Evolutionary conservation across 2,113 vertebrate genomes (phyloP).

Genomic region (Urocitellus parryii): DNA sequence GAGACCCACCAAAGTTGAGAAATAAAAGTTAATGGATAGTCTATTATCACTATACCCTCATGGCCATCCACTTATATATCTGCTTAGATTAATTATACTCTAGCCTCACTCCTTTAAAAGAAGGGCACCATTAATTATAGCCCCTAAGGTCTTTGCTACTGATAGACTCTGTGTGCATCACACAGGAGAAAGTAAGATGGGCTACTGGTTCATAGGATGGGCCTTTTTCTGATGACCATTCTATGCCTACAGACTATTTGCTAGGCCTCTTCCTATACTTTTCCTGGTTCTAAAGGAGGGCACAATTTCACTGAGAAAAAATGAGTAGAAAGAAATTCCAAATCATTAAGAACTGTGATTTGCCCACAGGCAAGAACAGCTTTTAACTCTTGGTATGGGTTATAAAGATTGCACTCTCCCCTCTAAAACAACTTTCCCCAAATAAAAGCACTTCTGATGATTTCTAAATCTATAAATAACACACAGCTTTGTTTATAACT

Average conservation of each 20-base stretch:
- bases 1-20: not conserved
- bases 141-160: not conserved
- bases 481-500: not conserved
- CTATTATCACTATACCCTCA: not conserved
- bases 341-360: not conserved
- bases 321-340: not conserved
- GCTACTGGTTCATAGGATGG: not conserved
- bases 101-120: not conserved
- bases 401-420: not conserved
- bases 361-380: not conserved
- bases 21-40: not conserved
- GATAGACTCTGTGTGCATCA: accelerated
- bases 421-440: not conserved
- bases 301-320: not conserved
- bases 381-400: not conserved
- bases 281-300: not conserved
- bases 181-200: not conserved
- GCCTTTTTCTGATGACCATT: not conserved
- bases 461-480: not conserved
- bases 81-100: not conserved
- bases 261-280: not conserved
- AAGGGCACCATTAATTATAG: accelerated
- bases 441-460: not conserved
- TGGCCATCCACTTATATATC: not conserved
- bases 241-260: not conserved